Base-by-base conservation (phyloP, 2,888 invertebrate species). In the Torymus aiolomorphi region DNA sequence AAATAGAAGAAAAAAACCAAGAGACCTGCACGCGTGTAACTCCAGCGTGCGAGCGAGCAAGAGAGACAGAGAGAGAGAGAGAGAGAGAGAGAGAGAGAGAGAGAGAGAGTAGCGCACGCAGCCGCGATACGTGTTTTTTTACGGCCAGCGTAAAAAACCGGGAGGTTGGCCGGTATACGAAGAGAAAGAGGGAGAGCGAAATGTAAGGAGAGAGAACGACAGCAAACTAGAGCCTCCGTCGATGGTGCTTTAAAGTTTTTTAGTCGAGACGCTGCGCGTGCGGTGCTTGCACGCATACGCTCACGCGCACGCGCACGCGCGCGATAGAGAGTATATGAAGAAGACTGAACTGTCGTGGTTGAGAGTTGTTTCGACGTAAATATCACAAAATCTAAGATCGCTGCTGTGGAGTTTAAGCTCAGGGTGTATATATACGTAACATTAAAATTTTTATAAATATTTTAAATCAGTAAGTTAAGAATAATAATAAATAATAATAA, bases 241-340 rank as follows among this genome's bases (percentile, higher is more conserved):
- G 31, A 76, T 76, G 42, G 24, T 70, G 52, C 31, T 66, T 77
- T 31, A 65, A 72, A 71, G 57, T 65, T 72, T 56, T 59, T 77
- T 72, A 71, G 71, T 66, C 31, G 13, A 59, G 52, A 16, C 63
- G 24, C 8, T 31, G 54, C 52, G 63, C 61, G 1, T 8, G 24
- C 13, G 10, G 56, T 1, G 16, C 31, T 10, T n/a, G 4, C 18
- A 56, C 42, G 42, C 42, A 42, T 3, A 31, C 4, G 5, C n/a
- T n/a, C n/a, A n/a, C n/a, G n/a, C n/a, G 4, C 18, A 56, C 42
- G 42, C 42, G 8, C 42, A 1, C 42, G 42, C 42, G 42, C 42
- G 8, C 42, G 8, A 8, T 5, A 42, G 0, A 8, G 42, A 42
- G 42, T 8, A 3, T 31, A 8, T 42, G 42, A 42, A 42, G 42